Evolutionary conservation across 2,888 invertebrate genomes (phyloP).

Genomic region (Ophion obscuratus): DNA sequence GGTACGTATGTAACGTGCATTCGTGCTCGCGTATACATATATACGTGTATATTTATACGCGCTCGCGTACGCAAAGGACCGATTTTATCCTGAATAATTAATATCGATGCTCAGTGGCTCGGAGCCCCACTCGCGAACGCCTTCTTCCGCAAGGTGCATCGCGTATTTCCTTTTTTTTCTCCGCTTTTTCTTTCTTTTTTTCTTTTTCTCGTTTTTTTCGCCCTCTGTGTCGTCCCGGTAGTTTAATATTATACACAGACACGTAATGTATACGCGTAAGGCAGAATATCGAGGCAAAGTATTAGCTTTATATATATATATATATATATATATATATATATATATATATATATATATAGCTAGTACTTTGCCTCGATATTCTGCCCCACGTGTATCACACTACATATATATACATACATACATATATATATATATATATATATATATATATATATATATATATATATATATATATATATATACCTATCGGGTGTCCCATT

Average conservation of each 20-base stretch:
- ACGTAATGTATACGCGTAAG: neutral
- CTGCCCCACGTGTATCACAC: too few species aligned
- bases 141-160: conserved; percentile 63
- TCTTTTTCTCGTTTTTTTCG: neutral
- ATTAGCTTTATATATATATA: neutral
- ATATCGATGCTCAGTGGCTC: conserved; percentile 72
- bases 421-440: too few species aligned
- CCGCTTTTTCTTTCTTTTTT: conserved; percentile 31
- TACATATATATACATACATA: too few species aligned
- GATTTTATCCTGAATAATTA: conserved; percentile 74
- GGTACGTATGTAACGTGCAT: conserved; percentile 7
- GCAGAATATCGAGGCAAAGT: conserved; percentile 17
- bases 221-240: conserved; percentile 43
- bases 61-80: conserved; percentile 23
- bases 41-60: conserved; percentile 17
- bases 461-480: too few species aligned
- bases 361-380: too few species aligned
- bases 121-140: conserved; percentile 63
- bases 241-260: conserved; percentile 10
- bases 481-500: too few species aligned
- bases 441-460: too few species aligned
- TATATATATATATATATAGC: too few species aligned
- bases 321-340: too few species aligned
- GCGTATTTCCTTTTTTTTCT: conserved; percentile 47
- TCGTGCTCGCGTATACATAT: conserved; percentile 6